Evolutionary conservation across 1,140 invertebrate species (phyloP), one percentile per base, ranked within the genome.

Genomic region (Elymnias hypermnestra): DNA sequence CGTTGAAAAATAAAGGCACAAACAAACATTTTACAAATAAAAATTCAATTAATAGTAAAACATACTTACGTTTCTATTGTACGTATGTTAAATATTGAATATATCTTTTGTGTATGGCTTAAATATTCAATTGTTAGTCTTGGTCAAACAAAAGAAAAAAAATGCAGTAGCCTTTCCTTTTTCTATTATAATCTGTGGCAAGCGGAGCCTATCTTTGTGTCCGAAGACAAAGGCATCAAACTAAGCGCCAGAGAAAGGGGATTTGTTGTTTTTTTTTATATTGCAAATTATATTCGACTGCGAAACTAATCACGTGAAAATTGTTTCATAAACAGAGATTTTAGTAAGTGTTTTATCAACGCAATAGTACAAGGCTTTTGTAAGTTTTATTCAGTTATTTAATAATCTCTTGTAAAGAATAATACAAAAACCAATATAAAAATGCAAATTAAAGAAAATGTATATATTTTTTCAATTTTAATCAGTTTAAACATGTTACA

Each of bases 151-250:
- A 52, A 15, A 25, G 10, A 36, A 47, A 44, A 41, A 53, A 42
- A 41, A 19, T 40, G 12, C 45, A 45, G 50, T 44, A 49, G 41
- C 45, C 37, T 47, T 45, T 50, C 39, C 35, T 41, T 62, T 54
- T 51, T 70, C 63, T 65, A 57, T 57, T 61, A 42, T 56, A 40
- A 40, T 52, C 48, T 53, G 47, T 59, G 56, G 42, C 56, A 56
- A 63, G 59, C 46, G 43, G 52, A 33, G 56, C 56, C 53, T 40
- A 28, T 39, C 47, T 50, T 45, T 52, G 37, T 39, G 9, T 45
- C 23, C 28, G 49, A 47, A 66, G 47, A 74, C 63, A 71, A 63
- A 65, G 54, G 52, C 49, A 63, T 57, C 47, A 62, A 63, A 61
- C 58, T 58, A 55, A 59, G 57, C 62, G 64, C 57, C 56, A 63